Conservation (phyloP, 2,888 invertebrate species). For the Cecidostiba fungosa region DNA sequence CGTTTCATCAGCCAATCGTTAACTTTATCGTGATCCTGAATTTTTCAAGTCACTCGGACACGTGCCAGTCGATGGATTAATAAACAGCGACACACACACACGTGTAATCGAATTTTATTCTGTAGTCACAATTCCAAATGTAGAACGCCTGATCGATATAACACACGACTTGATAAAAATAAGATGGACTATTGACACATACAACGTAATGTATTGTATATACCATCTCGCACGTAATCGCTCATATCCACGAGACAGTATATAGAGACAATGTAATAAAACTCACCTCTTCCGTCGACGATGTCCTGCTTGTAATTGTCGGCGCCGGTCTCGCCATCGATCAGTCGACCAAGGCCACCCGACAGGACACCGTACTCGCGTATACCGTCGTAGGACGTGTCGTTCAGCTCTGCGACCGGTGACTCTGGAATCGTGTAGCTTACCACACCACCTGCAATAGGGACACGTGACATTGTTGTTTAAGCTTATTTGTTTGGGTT, state of each 20-base stretch:
- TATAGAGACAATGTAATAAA: conserved; percentile 20
- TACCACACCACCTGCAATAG: conserved; percentile 81
- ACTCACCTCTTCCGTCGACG: conserved; percentile 83
- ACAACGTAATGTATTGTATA: not conserved
- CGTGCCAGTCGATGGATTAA: not conserved
- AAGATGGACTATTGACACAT: not conserved
- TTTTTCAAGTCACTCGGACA: not conserved
- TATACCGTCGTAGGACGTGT: conserved; percentile 86
- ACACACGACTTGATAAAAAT: no score
- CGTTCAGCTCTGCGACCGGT: conserved; percentile 81
- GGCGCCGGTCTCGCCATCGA: conserved; percentile 85
- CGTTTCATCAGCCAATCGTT: no score
- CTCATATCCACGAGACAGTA: not conserved
- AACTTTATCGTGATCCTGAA: no score
- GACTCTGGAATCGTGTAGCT: conserved; percentile 83
- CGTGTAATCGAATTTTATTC: not conserved
- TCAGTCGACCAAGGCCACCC: conserved; percentile 86
- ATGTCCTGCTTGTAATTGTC: conserved; percentile 84
- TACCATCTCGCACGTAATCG: not conserved
- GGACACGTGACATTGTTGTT: not conserved
- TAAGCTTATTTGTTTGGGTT: not conserved
- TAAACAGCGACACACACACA: not conserved
- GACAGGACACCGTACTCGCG: conserved; percentile 78
- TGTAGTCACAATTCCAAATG: not conserved
- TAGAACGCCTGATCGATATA: no score